phyloP scores from a whole-genome alignment of 2,797 vertebrate species.

The Sternotherus odoratus region DNA sequence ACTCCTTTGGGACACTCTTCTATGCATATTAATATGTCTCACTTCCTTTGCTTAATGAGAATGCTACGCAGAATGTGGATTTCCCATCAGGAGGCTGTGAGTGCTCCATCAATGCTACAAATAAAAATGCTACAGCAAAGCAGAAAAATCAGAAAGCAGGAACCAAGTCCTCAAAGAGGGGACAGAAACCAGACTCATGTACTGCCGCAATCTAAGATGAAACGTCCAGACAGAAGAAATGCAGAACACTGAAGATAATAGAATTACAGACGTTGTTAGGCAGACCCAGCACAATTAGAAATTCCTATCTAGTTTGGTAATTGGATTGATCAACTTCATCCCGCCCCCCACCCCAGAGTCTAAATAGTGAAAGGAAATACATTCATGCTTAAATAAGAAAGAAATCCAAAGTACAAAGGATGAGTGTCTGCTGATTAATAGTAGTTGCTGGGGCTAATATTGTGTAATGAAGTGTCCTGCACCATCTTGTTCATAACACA shows the following conservation, averaged over 20 bases:
- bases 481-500: slow-evolving; percentile 25
- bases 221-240: slow-evolving; percentile 43
- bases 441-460: background rate
- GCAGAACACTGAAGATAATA: slow-evolving; percentile 12
- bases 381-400: background rate
- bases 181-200: background rate
- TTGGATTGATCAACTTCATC: slow-evolving; percentile 37
- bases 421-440: background rate
- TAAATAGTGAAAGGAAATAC: slow-evolving; percentile 28
- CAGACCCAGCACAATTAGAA: background rate
- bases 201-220: background rate
- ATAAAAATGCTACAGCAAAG: slow-evolving; percentile 20
- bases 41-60: background rate
- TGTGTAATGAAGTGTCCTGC: slow-evolving; percentile 41
- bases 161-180: background rate
- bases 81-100: background rate
- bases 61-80: background rate
- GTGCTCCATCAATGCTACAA: background rate
- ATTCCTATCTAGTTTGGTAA: slow-evolving; percentile 38
- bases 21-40: background rate
- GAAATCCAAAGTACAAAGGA: background rate
- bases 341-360: slow-evolving; percentile 30
- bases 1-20: background rate
- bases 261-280: background rate
- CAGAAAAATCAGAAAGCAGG: background rate